phyloP scores from a whole-genome alignment of 2,797 vertebrate species.

The Sebastes minor region DNA sequence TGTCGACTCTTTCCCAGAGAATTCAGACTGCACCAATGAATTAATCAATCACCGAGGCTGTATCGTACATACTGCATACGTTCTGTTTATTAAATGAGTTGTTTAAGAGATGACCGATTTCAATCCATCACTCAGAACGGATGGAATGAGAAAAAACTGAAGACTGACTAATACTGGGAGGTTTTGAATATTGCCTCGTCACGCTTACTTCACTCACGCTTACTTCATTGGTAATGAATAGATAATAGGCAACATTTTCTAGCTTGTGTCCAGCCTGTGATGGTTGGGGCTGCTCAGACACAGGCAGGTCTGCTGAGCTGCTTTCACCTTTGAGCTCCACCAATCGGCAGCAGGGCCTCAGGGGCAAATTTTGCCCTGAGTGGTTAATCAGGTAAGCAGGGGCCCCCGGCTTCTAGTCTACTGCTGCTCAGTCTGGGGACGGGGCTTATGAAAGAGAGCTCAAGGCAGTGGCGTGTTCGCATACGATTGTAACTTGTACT shows the following conservation, averaged over 20 bases:
- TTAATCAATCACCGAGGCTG: not conserved
- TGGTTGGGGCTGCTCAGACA: not conserved
- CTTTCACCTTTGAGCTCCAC: constrained; percentile 56
- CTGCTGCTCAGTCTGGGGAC: not conserved
- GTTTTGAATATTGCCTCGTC: no score
- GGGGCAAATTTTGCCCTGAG: constrained; percentile 57
- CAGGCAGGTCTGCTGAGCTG: constrained; percentile 18
- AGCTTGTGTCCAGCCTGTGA: not conserved
- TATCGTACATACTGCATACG: not conserved
- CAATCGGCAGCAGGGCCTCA: constrained; percentile 32
- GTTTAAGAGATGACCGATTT: not conserved
- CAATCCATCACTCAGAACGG: not conserved
- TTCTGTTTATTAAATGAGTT: not conserved
- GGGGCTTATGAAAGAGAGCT: constrained; percentile 6
- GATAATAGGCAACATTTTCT: not conserved
- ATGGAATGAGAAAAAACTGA: not conserved
- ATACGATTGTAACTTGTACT: not conserved
- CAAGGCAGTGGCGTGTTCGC: not conserved
- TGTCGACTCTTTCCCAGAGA: not conserved
- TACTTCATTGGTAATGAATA: not conserved
- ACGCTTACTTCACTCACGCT: not conserved
- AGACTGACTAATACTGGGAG: no score
- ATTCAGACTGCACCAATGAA: not conserved
- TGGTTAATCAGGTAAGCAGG: constrained; percentile 31
- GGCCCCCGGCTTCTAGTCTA: not conserved